Evolutionary conservation across 2,797 vertebrate species (phyloP).

Genomic region (Coregonus sp.): DNA sequence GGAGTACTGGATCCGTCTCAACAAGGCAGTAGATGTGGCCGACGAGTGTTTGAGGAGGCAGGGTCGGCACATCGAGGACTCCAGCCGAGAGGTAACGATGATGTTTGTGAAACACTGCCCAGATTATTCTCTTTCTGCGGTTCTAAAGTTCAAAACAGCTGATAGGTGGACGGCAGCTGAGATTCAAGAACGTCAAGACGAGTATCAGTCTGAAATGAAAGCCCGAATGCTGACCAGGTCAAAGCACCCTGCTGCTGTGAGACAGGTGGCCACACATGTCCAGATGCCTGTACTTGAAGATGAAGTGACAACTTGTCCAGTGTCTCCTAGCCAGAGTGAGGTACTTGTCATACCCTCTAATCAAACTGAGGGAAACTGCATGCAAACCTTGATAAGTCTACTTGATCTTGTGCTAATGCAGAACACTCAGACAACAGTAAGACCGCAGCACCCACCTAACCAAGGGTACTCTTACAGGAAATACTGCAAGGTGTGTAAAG

Average conservation of each 20-base stretch:
- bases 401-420: not conserved
- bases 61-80: conserved; percentile 9
- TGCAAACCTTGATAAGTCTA: no score
- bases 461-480: not conserved
- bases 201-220: conserved; percentile 16
- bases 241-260: no score
- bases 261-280: no score
- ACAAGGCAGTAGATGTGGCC: conserved; percentile 36
- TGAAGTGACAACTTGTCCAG: no score
- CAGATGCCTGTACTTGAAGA: no score
- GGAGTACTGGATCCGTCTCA: conserved; percentile 42
- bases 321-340: no score
- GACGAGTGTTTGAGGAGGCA: conserved; percentile 35
- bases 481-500: conserved; percentile 29
- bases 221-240: not conserved
- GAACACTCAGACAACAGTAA: conserved; percentile 11
- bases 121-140: conserved; percentile 19
- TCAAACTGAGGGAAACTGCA: no score
- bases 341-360: no score
- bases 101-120: conserved; percentile 47
- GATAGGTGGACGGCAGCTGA: conserved; percentile 30
- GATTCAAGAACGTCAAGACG: conserved; percentile 33
- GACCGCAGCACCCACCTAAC: not conserved
- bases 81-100: conserved; percentile 18
- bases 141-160: conserved; percentile 31